A percentile compares a stretch with the other conserved stretches of the same genome.
Evolutionary conservation across 2,888 invertebrate genomes (phyloP).

Genomic region (Aleiodes alternator): DNA sequence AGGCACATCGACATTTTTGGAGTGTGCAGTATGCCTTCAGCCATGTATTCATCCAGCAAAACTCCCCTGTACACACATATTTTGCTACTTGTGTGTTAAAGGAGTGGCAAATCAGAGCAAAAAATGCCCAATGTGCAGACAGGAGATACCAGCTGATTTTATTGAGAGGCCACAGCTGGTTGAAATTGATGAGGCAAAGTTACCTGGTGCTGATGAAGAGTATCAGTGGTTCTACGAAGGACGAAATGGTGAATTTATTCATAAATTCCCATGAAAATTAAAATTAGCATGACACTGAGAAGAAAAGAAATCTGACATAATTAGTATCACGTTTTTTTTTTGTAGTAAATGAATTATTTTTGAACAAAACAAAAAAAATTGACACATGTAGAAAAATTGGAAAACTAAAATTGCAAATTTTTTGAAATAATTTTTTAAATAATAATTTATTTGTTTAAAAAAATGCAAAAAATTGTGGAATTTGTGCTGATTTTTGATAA

Average conservation of each 20-base stretch:
- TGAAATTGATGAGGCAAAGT: conserved; percentile 76
- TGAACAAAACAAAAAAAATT: no score
- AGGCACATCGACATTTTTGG: conserved; percentile 74
- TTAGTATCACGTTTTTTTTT: no score
- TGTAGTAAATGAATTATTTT: no score
- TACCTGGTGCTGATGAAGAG: conserved; percentile 79
- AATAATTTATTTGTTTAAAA: no score
- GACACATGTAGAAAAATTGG: no score
- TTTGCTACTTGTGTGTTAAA: conserved; percentile 97
- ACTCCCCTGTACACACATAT: conserved; percentile 95
- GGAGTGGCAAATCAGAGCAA: conserved; percentile 91
- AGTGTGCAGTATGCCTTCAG: conserved; percentile 96
- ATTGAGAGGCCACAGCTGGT: conserved; percentile 90
- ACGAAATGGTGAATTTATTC: conserved; percentile 83
- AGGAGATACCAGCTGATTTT: conserved; percentile 92
- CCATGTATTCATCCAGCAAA: conserved; percentile 93
- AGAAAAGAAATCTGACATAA: no score
- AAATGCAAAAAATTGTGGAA: no score
- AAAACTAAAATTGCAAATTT: no score
- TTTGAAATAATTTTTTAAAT: no score
- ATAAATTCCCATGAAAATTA: conserved; percentile 6
- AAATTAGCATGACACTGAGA: no score
- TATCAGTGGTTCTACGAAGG: conserved; percentile 98
- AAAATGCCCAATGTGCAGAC: conserved; percentile 94
- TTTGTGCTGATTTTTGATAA: no score